A percentile compares a stretch with the other conserved stretches of the same genome.
Evolutionary conservation across 35 echinoderm and acorn worm genomes (phyloP).

Genomic region (Acanthaster planci): DNA sequence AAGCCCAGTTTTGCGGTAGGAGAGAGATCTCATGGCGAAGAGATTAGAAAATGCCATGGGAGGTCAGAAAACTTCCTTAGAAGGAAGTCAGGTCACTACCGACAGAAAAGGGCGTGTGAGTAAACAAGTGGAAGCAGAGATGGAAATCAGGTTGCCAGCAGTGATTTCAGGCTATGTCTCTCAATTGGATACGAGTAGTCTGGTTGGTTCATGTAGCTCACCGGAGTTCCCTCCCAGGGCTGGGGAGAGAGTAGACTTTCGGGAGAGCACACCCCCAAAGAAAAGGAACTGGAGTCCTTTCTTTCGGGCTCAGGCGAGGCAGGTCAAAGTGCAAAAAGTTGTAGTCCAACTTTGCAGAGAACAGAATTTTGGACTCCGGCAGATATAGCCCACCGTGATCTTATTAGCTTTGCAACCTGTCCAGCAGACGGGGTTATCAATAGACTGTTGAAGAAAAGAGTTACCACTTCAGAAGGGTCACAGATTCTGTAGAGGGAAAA

Average conservation of each 20-base stretch:
- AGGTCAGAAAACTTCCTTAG: too few relatives aligned
- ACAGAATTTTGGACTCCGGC: not conserved
- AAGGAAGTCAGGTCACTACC: not conserved
- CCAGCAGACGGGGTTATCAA: not conserved
- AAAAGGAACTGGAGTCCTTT: not conserved
- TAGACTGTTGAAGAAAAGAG: not conserved
- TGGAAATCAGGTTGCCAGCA: not conserved
- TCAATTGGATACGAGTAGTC: not conserved
- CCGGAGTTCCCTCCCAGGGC: not conserved
- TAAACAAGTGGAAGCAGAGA: not conserved
- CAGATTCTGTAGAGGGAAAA: not conserved
- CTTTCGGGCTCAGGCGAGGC: not conserved
- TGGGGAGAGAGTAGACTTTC: not conserved
- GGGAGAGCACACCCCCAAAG: not conserved
- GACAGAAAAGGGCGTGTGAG: not conserved
- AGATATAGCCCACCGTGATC: not conserved
- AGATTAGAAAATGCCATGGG: too few relatives aligned
- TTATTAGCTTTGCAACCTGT: too few relatives aligned
- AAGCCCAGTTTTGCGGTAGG: too few relatives aligned
- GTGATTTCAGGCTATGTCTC: too few relatives aligned
- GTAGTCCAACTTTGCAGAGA: not conserved
- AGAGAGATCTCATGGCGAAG: too few relatives aligned
- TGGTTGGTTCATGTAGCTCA: not conserved
- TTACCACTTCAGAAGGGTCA: not conserved
- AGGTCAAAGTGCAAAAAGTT: not conserved